Conservation (phyloP, 2,797 vertebrate genomes). For the Mormyrops attenuatus region DNA sequence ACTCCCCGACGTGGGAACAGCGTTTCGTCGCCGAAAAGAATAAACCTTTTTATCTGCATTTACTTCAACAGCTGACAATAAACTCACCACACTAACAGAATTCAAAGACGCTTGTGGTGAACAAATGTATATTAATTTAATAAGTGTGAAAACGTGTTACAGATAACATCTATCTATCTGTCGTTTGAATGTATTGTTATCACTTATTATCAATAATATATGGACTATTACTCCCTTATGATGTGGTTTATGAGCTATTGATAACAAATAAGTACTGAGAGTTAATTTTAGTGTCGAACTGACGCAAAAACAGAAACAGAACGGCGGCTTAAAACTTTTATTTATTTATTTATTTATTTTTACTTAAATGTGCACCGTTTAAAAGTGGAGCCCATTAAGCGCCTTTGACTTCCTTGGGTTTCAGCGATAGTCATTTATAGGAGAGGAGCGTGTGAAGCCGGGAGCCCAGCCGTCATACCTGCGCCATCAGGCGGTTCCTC, state of each 20-base stretch:
- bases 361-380: background rate
- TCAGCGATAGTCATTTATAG: background rate
- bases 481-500: background rate
- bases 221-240: background rate
- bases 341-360: background rate
- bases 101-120: background rate
- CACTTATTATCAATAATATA: background rate
- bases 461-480: background rate
- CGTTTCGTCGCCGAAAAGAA: background rate
- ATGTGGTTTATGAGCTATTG: background rate
- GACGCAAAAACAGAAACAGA: background rate
- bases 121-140: background rate
- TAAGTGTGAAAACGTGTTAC: background rate
- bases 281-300: background rate
- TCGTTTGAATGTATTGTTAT: background rate
- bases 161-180: background rate
- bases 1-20: background rate
- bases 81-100: background rate
- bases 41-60: background rate
- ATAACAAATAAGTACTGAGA: background rate
- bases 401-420: background rate
- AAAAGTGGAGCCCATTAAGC: background rate
- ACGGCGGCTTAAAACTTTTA: background rate
- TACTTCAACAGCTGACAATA: background rate
- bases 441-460: background rate